Evolutionary conservation across 2,888 invertebrate species (phyloP).

Genomic region (Ochropacha duplaris): DNA sequence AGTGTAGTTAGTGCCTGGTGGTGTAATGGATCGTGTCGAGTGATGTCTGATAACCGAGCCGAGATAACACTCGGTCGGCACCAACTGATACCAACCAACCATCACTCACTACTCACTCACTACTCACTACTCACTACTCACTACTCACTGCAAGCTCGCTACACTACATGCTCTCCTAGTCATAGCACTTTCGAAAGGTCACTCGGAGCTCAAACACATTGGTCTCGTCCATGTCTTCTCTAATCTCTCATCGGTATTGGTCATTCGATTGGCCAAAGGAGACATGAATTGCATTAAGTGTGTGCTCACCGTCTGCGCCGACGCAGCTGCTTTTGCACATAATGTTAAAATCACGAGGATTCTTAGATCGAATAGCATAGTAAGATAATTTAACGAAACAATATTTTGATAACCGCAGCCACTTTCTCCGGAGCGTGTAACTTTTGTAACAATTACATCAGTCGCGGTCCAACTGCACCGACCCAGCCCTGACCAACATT

Average conservation of each 20-base stretch:
- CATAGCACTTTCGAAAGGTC: background rate
- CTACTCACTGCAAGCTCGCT: too few species aligned
- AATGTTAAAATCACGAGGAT: background rate
- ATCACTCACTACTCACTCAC: too few species aligned
- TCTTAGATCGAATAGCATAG: background rate
- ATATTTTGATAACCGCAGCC: background rate
- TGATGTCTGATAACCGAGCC: background rate
- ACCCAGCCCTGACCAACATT: background rate
- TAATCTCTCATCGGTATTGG: background rate
- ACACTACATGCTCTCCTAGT: background rate
- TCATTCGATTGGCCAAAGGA: too few species aligned
- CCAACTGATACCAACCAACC: too few species aligned
- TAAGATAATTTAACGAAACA: background rate
- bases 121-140: too few species aligned
- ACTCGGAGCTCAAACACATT: background rate
- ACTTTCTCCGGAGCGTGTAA: background rate
- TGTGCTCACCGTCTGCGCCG: background rate
- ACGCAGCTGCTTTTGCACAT: background rate
- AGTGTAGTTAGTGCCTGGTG: background rate
- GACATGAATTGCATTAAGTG: slow-evolving; percentile 12
- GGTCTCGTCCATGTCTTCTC: background rate
- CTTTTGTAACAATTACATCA: background rate
- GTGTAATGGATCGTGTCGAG: too few species aligned
- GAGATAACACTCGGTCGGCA: too few species aligned
- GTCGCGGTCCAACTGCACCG: background rate